These are phyloP conservation scores for Cancer borealis DNA, from an alignment of 2,888 invertebrate species.

Conservation along the genomic window DNA sequence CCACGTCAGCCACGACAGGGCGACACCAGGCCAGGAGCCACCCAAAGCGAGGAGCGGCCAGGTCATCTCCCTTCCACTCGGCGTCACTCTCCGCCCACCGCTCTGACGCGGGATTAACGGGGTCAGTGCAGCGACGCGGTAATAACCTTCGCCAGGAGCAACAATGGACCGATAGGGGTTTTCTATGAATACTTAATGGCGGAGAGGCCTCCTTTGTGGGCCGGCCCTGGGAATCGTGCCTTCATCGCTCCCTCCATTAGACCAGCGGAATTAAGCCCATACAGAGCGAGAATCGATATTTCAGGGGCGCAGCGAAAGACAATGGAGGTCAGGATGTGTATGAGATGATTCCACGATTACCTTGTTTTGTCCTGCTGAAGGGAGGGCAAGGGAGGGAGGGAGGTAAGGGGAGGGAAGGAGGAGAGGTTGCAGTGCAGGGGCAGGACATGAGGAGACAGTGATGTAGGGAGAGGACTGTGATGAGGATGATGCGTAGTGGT, in stretches of 20 bases:
- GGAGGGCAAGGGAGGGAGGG: not conserved
- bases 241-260: slow-evolving; percentile 51
- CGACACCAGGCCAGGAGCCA: slow-evolving; percentile 1
- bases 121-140: slow-evolving; percentile 54
- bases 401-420: no score
- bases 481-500: not conserved
- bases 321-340: slow-evolving; percentile 47
- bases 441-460: not conserved
- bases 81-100: slow-evolving; percentile 4
- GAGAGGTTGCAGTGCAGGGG: not conserved
- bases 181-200: slow-evolving; percentile 64
- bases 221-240: slow-evolving; percentile 40
- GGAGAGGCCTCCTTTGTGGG: slow-evolving; percentile 50
- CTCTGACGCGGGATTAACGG: slow-evolving; percentile 29
- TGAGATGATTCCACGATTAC: slow-evolving; percentile 44
- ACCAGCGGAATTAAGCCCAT: slow-evolving; percentile 22
- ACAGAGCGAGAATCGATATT: slow-evolving; percentile 36
- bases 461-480: not conserved
- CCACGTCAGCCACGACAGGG: slow-evolving; percentile 8
- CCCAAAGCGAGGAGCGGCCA: not conserved
- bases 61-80: not conserved
- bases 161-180: slow-evolving; percentile 60
- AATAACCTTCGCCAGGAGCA: slow-evolving; percentile 56
- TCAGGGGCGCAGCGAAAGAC: slow-evolving; percentile 44
- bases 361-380: slow-evolving; percentile 13